Conservation (phyloP, 2,113 vertebrate genomes). For the Pipra filicauda region DNA sequence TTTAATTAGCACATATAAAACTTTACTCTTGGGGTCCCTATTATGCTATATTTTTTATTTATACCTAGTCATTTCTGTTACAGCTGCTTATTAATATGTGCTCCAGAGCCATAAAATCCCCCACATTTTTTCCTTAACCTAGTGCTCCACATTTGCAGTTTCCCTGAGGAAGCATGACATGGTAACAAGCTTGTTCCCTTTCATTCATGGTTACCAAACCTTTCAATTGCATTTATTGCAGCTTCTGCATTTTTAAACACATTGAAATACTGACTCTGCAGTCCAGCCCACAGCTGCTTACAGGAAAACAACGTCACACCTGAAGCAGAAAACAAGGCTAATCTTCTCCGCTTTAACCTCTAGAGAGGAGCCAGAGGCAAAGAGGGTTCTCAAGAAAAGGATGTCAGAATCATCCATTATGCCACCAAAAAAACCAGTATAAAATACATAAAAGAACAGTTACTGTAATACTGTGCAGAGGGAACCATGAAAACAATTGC, state of each 20-base stretch:
- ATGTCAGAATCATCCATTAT: background rate
- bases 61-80: background rate
- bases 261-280: background rate
- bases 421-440: background rate
- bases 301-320: background rate
- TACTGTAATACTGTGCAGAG: background rate
- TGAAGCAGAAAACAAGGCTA: constrained; percentile 35
- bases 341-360: background rate
- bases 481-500: background rate
- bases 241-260: constrained; percentile 19
- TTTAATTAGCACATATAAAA: background rate
- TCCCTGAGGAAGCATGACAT: background rate
- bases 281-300: background rate
- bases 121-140: background rate
- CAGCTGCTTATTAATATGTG: background rate
- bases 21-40: rapidly evolving
- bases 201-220: constrained; percentile 2
- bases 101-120: background rate
- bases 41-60: background rate
- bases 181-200: background rate
- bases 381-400: background rate
- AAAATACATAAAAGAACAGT: background rate
- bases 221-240: background rate
- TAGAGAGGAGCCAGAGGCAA: background rate
- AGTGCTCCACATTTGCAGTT: background rate